Base-by-base conservation (phyloP, 2,888 invertebrate genomes). In the Stictocephala bisonia region DNA sequence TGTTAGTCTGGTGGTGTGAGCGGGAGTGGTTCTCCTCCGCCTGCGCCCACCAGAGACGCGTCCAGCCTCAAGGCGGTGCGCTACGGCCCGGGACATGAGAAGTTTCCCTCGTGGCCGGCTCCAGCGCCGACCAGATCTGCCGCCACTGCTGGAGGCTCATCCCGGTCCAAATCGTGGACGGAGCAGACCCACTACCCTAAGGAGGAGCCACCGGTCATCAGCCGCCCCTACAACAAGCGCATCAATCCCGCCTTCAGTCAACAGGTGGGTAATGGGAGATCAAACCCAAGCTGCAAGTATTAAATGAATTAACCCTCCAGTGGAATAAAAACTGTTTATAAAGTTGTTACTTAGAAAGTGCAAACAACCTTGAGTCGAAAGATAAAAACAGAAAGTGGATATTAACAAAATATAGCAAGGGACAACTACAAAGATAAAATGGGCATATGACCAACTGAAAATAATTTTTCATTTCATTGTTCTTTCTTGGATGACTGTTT, bases 41-140 rank as follows among this genome's bases (percentile, higher is more conserved):
- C 70, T 2, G 88, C 90, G 31, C 90, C 91, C 50, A 89, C 89
- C 58, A 85, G 91, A 79, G 90, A 91, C 83, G 87, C 90, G 27
- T 89, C 90, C 75, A 90, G 89, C 81, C 87, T 91, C 50, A 73
- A 73, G 60, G 73, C 58, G n/a, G 73, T 73, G 18, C 69, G 73
- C 51, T 90, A 90, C 84, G 89, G 90, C 53, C 89, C 90, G 74
- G 90, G 90, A 75, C 91, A 91, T 85, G 91, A 91, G 83, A 91
- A 91, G 82, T 91, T 89, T 81, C 91, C 91, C 1, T 91, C 91
- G 75, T 91, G 91, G 91, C 91, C 92, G 15, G 90, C 90, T 77
- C 53, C 79, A 79, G 83, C 60, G 76, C 79, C 66, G 77, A 80
- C 71, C 74, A 80, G 70, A 74, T 80, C 44, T 75, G 78, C 78